These are phyloP conservation scores for Lytechinus variegatus DNA, from an alignment of 35 echinoderm and acorn worm genomes.

Conservation along the genomic window DNA sequence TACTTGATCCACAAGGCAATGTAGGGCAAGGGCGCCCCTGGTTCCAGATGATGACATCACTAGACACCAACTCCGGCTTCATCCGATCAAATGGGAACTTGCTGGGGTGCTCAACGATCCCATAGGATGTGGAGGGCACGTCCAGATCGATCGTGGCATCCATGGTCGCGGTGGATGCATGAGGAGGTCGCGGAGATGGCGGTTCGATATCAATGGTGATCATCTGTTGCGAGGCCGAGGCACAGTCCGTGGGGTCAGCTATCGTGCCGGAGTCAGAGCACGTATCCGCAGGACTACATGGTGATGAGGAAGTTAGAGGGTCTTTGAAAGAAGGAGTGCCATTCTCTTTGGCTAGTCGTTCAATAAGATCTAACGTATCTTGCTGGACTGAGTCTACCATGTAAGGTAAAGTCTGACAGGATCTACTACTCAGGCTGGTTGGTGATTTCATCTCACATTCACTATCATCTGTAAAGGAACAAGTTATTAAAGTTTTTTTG, in stretches of 20 bases:
- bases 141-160: slow-evolving; percentile 50
- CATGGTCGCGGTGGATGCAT: slow-evolving; percentile 36
- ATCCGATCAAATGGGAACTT: slow-evolving; percentile 38
- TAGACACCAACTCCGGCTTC: slow-evolving; percentile 61
- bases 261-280: slow-evolving; percentile 14
- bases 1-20: neutral
- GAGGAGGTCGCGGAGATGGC: slow-evolving; percentile 27
- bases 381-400: slow-evolving; percentile 75
- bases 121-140: slow-evolving; percentile 71
- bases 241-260: neutral
- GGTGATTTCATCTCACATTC: slow-evolving; percentile 44
- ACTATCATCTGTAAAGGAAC: neutral
- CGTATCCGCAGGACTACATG: neutral
- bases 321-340: neutral
- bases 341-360: slow-evolving; percentile 64
- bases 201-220: slow-evolving; percentile 67
- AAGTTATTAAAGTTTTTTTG: neutral
- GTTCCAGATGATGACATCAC: slow-evolving; percentile 84
- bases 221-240: slow-evolving; percentile 7
- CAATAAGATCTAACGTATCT: slow-evolving; percentile 73
- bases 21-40: neutral
- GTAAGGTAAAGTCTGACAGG: slow-evolving; percentile 79
- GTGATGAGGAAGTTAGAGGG: neutral
- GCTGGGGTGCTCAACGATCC: slow-evolving; percentile 38
- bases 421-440: slow-evolving; percentile 65